Conservation (phyloP, 2,113 vertebrate genomes). For the Xenus cinereus region DNA sequence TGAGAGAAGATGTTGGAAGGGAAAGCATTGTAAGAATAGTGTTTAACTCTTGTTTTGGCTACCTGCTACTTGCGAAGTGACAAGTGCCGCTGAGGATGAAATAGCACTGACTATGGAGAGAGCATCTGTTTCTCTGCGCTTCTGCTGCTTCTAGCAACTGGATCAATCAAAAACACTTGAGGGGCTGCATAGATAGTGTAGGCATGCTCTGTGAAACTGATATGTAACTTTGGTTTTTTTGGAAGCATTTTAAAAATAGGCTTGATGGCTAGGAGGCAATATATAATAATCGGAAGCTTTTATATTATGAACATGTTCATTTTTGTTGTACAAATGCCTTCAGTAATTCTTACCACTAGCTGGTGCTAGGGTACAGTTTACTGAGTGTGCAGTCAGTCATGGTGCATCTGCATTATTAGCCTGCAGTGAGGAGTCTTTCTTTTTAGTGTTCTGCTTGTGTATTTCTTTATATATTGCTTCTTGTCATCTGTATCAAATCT, state of each 20-base stretch:
- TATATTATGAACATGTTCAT: background rate
- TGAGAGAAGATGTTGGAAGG: background rate
- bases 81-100: background rate
- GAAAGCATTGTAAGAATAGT: background rate
- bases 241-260: background rate
- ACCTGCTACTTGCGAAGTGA: background rate
- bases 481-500: background rate
- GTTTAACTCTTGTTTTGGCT: background rate
- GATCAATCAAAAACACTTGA: background rate
- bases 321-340: background rate
- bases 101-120: background rate
- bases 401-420: background rate
- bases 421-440: background rate
- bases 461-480: background rate
- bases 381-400: background rate
- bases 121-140: background rate
- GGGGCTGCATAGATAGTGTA: background rate
- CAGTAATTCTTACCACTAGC: conserved; percentile 67
- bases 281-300: background rate
- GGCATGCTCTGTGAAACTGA: background rate
- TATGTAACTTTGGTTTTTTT: background rate
- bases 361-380: conserved; percentile 64
- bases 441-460: background rate
- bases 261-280: background rate
- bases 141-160: background rate